Base-by-base conservation (phyloP, 1,140 invertebrate genomes). In the Grapholita molesta region DNA sequence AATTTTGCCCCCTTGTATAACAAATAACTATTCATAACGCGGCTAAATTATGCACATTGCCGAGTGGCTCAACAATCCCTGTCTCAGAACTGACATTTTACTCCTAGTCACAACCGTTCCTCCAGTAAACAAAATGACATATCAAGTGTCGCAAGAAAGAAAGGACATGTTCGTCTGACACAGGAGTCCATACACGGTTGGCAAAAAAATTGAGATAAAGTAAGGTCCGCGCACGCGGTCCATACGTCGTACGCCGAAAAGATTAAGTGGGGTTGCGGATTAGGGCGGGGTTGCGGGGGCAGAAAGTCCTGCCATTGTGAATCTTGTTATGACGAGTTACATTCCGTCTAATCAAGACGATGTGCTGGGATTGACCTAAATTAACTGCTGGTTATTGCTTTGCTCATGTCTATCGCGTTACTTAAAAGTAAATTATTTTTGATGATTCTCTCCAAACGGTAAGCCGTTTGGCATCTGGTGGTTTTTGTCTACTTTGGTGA, bases 41-140 rank as follows among this genome's bases (percentile, higher is more conserved):
- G n/a, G n/a, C n/a, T n/a, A n/a, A n/a, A n/a, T n/a, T n/a, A n/a
- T n/a, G n/a, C n/a, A n/a, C n/a, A n/a, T n/a, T n/a, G n/a, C n/a
- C n/a, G n/a, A n/a, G n/a, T n/a, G n/a, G n/a, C n/a, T n/a, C n/a
- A n/a, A n/a, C n/a, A n/a, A n/a, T n/a, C n/a, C n/a, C n/a, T n/a
- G n/a, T n/a, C n/a, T n/a, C n/a, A n/a, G n/a, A n/a, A n/a, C n/a
- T n/a, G n/a, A n/a, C n/a, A n/a, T n/a, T n/a, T n/a, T n/a, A n/a
- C n/a, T n/a, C n/a, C n/a, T n/a, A n/a, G n/a, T n/a, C n/a, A n/a
- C n/a, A n/a, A n/a, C n/a, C n/a, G n/a, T n/a, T n/a, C n/a, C n/a
- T n/a, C n/a, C n/a, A n/a, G n/a, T 69, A 68, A 70, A 68, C 66
- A 67, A 75, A 66, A 75, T 75, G 70, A 67, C 55, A 75, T 72